Base-by-base conservation (phyloP, 2,888 invertebrate species). In the Ophion ellenae region DNA sequence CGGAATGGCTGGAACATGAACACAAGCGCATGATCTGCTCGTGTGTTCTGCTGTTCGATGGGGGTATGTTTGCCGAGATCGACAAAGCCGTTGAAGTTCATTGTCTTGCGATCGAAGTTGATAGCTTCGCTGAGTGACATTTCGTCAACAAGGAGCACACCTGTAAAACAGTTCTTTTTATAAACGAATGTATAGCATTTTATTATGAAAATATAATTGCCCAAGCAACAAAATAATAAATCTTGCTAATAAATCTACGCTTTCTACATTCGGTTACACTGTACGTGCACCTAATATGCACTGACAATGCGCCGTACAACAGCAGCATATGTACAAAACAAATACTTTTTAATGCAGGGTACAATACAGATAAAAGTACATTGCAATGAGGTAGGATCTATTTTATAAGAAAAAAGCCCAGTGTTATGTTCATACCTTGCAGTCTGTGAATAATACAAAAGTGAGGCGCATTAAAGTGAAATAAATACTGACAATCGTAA, bases 21-120 rank as follows among this genome's bases (percentile, higher is more conserved):
- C 0, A 91, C 91, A 5, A 91, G 73, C 10, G 90, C 90, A 83
- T 91, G 90, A 67, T 91, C 90, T 36, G 87, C 91, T 10, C 85
- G 57, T 11, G 47, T 80, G 45, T 84, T 73, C 69, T 73, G 32
- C 66, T 86, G 83, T 36, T 86, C 11, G 17, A 79, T 59, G 11
- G 89, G 87, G 9, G 90, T 90, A 69, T 89, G 69, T 20, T 87
- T 63, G 7, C 89, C 89, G 17, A 90, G 82, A 47, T 90, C 87
- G 0, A 87, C 86, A 81, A 90, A 89, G 20, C 90, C 89, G 24
- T 80, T 79, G 2, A 88, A 73, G 57, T 86, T 67, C 77, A 89
- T 47, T 0, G 83, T 80, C 70, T 85, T 36, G 2, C 77, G 78
- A 61, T 90, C 86, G 67, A 90, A 88, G 20, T 59, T 20, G 10